Conservation (phyloP, 37 sponge, comb jelly and placozoan genomes). For the Lycopodina hypogea region DNA sequence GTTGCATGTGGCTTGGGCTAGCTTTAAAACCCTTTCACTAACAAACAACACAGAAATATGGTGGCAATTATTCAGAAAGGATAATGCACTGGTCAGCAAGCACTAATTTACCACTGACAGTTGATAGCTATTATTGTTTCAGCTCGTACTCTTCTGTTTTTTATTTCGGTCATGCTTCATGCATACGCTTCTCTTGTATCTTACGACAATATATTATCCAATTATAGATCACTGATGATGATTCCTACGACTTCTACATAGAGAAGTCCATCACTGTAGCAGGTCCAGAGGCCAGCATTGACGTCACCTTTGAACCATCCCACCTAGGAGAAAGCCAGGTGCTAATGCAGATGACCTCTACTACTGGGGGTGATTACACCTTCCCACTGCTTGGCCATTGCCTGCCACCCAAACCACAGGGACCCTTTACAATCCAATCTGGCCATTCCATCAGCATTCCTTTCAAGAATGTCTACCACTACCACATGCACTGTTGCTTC, state of each 20-base stretch:
- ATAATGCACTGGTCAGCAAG: too few species aligned
- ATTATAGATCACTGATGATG: slow-evolving; percentile 70
- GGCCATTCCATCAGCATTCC: slow-evolving; percentile 82
- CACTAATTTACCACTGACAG: too few species aligned
- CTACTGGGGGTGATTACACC: slow-evolving; percentile 87
- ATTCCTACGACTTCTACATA: slow-evolving; percentile 93
- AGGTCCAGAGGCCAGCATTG: slow-evolving; percentile 83
- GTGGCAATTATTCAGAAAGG: too few species aligned
- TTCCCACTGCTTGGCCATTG: slow-evolving; percentile 94
- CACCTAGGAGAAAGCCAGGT: slow-evolving; percentile 83
- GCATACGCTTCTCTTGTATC: too few species aligned
- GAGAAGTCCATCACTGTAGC: slow-evolving; percentile 83
- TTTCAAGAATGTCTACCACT: slow-evolving; percentile 90
- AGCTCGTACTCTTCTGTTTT: too few species aligned
- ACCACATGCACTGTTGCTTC: slow-evolving; percentile 74
- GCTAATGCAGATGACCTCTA: slow-evolving; percentile 79
- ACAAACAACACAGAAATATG: too few species aligned
- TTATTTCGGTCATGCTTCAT: too few species aligned
- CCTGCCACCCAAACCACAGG: slow-evolving; percentile 91
- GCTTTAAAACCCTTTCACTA: too few species aligned
- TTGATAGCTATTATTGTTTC: too few species aligned
- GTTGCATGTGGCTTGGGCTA: too few species aligned
- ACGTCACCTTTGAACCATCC: slow-evolving; percentile 93
- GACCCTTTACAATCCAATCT: slow-evolving; percentile 87
- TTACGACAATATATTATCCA: background rate